phyloP scores from a whole-genome alignment of 2,888 invertebrate species.

The Suillia variegata region DNA sequence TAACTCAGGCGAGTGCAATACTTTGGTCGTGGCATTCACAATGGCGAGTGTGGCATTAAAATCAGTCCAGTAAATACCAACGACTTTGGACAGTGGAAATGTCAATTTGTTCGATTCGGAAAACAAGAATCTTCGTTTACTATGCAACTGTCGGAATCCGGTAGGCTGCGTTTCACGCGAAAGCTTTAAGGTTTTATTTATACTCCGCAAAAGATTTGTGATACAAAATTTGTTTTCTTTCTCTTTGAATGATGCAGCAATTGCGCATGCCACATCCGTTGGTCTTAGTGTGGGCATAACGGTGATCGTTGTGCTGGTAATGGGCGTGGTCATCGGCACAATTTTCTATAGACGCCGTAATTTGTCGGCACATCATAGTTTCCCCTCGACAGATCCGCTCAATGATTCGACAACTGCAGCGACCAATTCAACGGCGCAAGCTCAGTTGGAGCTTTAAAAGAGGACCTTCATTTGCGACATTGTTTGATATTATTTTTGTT shows the following conservation, averaged over 20 bases:
- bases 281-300: conserved; percentile 32
- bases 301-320: conserved; percentile 27
- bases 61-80: conserved; percentile 29
- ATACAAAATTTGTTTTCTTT: not conserved
- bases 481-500: not conserved
- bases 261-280: conserved; percentile 26
- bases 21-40: conserved; percentile 37
- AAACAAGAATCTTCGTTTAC: conserved; percentile 26
- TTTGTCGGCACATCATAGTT: conserved; percentile 28
- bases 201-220: not conserved
- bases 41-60: conserved; percentile 41
- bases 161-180: conserved; percentile 34
- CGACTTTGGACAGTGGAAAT: conserved; percentile 43
- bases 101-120: conserved; percentile 33
- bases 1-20: conserved; percentile 43
- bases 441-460: too few species aligned
- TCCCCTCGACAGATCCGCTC: conserved; percentile 24
- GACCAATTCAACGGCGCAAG: too few species aligned
- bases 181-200: conserved; percentile 26
- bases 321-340: conserved; percentile 31
- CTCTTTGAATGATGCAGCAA: conserved; percentile 22
- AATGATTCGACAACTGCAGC: not conserved
- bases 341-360: conserved; percentile 31
- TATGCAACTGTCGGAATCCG: conserved; percentile 30
- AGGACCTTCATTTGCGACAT: not conserved